A percentile compares a stretch with the other conserved stretches of the same genome.
phyloP scores from a whole-genome alignment of 2,888 invertebrate species.

The Torymus texanus region DNA sequence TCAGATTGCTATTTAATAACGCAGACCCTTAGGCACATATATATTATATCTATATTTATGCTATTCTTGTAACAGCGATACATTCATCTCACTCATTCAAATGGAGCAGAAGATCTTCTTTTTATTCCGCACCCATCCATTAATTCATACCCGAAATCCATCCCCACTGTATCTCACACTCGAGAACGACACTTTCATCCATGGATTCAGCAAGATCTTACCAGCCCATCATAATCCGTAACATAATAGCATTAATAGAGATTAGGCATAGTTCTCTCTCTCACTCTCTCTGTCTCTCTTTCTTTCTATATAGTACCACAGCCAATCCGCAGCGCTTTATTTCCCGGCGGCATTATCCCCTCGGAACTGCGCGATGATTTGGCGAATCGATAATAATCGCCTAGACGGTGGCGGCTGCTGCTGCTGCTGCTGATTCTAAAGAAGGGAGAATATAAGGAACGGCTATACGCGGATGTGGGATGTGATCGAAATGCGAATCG shows the following conservation, averaged over 20 bases:
- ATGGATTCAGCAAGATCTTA: not conserved
- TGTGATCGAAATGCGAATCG: conserved; percentile 64
- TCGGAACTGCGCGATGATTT: conserved; percentile 50
- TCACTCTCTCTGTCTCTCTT: conserved; percentile 2
- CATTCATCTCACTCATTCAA: too few species aligned
- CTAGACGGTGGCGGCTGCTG: conserved; percentile 26
- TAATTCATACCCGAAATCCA: too few species aligned
- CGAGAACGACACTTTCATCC: too few species aligned
- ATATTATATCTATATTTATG: too few species aligned
- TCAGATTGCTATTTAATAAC: too few species aligned
- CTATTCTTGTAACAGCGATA: too few species aligned
- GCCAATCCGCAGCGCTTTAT: too few species aligned
- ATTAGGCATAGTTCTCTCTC: not conserved
- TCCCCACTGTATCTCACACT: too few species aligned
- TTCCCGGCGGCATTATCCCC: not conserved
- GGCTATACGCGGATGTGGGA: conserved; percentile 50
- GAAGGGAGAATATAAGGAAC: conserved; percentile 15
- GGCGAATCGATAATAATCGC: conserved; percentile 61
- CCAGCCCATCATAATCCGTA: not conserved
- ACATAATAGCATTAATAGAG: too few species aligned
- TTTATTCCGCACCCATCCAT: too few species aligned
- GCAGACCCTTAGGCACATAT: too few species aligned
- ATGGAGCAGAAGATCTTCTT: too few species aligned
- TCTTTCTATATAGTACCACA: not conserved
- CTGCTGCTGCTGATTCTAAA: conserved; percentile 9